Evolutionary conservation across 2,888 invertebrate genomes (phyloP).

Genomic region (Cheiracanthium punctorium): DNA sequence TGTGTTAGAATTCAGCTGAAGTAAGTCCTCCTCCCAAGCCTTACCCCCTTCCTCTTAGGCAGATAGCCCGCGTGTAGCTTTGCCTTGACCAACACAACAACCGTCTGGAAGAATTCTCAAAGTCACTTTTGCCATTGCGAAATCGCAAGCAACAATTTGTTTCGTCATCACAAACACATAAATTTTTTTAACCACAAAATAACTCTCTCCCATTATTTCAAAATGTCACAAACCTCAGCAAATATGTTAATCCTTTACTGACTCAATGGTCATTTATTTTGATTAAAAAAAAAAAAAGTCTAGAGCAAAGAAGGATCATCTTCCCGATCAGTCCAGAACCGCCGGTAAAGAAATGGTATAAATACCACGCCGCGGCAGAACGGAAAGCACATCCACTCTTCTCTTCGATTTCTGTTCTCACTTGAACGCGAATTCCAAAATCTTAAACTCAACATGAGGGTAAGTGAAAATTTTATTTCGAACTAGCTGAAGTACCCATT

Average conservation of each 20-base stretch:
- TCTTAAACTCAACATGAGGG: conserved; percentile 43
- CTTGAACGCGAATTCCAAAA: not conserved
- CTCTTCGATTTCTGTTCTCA: not conserved
- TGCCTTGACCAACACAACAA: too few species aligned
- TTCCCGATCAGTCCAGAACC: not conserved
- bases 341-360: not conserved
- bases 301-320: not conserved
- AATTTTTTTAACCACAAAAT: conserved; percentile 1
- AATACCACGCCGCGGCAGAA: not conserved
- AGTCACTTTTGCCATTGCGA: not conserved
- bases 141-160: not conserved
- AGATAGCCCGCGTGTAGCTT: too few species aligned
- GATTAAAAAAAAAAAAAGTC: not conserved
- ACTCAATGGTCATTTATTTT: not conserved
- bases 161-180: not conserved
- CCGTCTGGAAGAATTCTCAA: not conserved
- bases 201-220: not conserved
- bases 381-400: not conserved
- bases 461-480: too few species aligned
- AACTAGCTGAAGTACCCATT: too few species aligned
- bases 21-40: too few species aligned
- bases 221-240: not conserved
- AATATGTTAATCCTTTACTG: not conserved
- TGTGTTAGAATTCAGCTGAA: too few species aligned
- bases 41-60: too few species aligned